Conservation (phyloP, 1,140 invertebrate species). For the Calycopis cecrops region DNA sequence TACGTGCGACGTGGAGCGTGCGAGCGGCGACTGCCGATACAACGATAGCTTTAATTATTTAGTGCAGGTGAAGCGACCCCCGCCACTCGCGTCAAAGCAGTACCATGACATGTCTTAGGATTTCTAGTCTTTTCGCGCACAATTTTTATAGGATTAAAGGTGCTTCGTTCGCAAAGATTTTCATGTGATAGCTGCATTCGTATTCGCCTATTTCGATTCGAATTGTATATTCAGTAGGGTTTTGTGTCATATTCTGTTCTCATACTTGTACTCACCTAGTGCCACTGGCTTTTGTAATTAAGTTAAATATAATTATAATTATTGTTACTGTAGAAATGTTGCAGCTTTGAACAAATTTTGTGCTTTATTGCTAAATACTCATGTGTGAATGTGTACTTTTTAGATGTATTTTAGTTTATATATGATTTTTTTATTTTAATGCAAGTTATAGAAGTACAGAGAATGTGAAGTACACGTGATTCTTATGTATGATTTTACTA, state of each 20-base stretch:
- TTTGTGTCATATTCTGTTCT: constrained; percentile 65
- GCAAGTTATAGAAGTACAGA: constrained; percentile 67
- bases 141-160: constrained; percentile 57
- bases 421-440: constrained; percentile 55
- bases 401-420: constrained; percentile 55
- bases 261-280: constrained; percentile 49
- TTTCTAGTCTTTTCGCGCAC: constrained; percentile 71
- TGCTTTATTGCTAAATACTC: constrained; percentile 73
- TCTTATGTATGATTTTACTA: constrained; percentile 53
- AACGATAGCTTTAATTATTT: constrained; percentile 56
- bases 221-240: constrained; percentile 38
- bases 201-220: constrained; percentile 48
- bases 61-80: constrained; percentile 18
- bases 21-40: constrained; percentile 31
- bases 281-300: constrained; percentile 66
- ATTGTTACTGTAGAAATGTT: constrained; percentile 62
- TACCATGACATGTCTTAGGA: constrained; percentile 36
- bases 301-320: constrained; percentile 51
- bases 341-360: constrained; percentile 72
- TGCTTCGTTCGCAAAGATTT: constrained; percentile 57
- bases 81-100: constrained; percentile 11
- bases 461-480: constrained; percentile 66
- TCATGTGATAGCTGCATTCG: constrained; percentile 57
- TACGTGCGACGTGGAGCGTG: too few relatives aligned
- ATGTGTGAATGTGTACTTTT: constrained; percentile 68